Base-by-base conservation (phyloP, 2,113 vertebrate species). In the Zonotrichia leucophrys region DNA sequence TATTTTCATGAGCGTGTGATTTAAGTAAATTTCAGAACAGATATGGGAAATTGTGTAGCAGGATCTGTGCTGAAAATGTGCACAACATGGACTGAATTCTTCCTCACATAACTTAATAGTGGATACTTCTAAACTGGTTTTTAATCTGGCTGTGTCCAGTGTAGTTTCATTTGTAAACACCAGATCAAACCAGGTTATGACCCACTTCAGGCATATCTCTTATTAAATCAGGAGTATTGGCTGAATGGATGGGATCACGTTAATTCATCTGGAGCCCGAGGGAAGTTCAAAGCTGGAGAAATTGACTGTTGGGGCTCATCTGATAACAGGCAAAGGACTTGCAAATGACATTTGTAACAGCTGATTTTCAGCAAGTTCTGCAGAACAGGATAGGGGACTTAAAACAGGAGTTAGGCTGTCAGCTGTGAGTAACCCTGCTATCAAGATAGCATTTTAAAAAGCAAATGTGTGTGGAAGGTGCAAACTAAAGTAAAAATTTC, bases 271-370 rank as follows among this genome's bases (percentile, higher is more conserved):
- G 23, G 52, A 84, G 83, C 76, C 86, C 46, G 81, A 90, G 72
- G 73, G 76, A 78, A 90, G 86, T 94, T 97, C 90, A 95, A 94
- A 96, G 93, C 94, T 83, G 76, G 37, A 84, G 73, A 93, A 95
- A 96, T 90, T 68, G 85, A 72, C 90, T 89, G 76, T 66, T 93
- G 49, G 60, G 33, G 64, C 83, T 90, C 85, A 94, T 96, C 95
- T 90, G 92, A 95, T 96, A 94, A 89, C 83, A 68, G 90, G 73
- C 69, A 81, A 72, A 89, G 94, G 94, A 90, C 92, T 96, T 96
- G 89, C 88, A 95, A 93, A 94, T 95, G 85, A 82, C 80, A 84
- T 96, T 97, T 94, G 64, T 92, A 64, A 68, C 53, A 89, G 80
- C 52, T 90, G 76, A 64, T 92, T 94, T 95, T 68, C 73, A 79